These are phyloP conservation scores for Elephantulus edwardii DNA, from an alignment of 2,113 vertebrate species.

Conservation along the genomic window DNA sequence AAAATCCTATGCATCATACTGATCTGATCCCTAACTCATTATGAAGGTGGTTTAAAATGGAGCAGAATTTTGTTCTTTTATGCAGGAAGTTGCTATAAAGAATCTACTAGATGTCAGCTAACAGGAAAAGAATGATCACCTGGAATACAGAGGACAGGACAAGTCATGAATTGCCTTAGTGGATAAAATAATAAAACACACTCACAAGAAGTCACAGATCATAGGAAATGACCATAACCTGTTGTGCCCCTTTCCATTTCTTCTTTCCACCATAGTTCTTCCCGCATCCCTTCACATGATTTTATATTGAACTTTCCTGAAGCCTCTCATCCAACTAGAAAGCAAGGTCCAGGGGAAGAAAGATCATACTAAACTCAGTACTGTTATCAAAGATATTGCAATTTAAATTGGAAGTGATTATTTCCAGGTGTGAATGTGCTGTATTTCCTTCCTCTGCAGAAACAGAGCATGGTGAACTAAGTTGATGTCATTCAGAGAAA, in stretches of 20 bases:
- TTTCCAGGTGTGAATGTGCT: background rate
- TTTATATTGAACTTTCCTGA: too few species aligned
- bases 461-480: background rate
- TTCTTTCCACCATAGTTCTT: too few species aligned
- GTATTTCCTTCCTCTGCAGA: background rate
- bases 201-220: background rate
- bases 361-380: too few species aligned
- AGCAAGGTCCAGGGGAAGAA: too few species aligned
- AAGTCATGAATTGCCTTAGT: background rate
- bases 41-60: too few species aligned
- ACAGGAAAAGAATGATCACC: background rate
- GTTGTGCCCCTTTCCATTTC: background rate
- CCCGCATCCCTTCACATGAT: too few species aligned
- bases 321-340: too few species aligned
- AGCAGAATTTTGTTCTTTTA: too few species aligned
- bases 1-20: too few species aligned
- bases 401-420: background rate
- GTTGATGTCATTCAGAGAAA: background rate
- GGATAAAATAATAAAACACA: background rate
- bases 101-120: too few species aligned
- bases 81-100: too few species aligned
- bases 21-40: too few species aligned
- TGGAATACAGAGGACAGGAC: background rate
- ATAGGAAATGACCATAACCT: background rate
- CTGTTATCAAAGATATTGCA: background rate